A percentile compares a stretch with the other conserved stretches of the same genome.
Evolutionary conservation across 1,140 invertebrate genomes (phyloP).

Genomic region (Manduca sexta): DNA sequence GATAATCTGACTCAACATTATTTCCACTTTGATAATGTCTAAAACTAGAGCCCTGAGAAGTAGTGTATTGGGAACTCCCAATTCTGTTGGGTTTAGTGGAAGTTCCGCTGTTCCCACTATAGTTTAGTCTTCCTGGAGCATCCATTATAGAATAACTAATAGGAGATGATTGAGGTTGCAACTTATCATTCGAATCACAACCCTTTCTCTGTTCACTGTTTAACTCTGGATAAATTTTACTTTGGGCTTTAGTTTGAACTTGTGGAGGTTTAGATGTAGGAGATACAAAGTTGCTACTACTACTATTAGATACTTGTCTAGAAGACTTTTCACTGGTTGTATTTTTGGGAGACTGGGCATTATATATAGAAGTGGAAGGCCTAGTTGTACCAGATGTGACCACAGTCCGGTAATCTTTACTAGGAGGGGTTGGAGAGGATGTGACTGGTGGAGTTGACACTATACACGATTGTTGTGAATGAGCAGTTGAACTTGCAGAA

Average conservation of each 20-base stretch:
- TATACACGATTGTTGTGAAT: constrained; percentile 80
- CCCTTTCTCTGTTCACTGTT: constrained; percentile 71
- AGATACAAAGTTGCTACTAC: constrained; percentile 69
- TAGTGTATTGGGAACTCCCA: constrained; percentile 53
- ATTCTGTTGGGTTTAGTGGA: constrained; percentile 60
- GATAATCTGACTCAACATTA: constrained; percentile 77
- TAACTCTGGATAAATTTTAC: constrained; percentile 80
- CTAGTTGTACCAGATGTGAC: constrained; percentile 57
- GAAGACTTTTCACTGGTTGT: constrained; percentile 56
- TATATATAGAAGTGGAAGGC: constrained; percentile 63
- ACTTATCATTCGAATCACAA: constrained; percentile 70
- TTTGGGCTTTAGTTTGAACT: constrained; percentile 80
- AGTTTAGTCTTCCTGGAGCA: constrained; percentile 75
- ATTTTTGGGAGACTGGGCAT: constrained; percentile 71
- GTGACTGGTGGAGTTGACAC: constrained; percentile 77
- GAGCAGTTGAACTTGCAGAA: constrained; percentile 71
- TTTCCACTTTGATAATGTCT: constrained; percentile 76
- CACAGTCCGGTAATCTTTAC: constrained; percentile 78
- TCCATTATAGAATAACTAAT: constrained; percentile 86
- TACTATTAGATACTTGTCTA: constrained; percentile 37
- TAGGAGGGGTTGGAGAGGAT: constrained; percentile 65
- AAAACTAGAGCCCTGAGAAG: constrained; percentile 70
- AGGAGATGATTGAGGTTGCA: constrained; percentile 80
- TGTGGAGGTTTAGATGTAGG: constrained; percentile 73
- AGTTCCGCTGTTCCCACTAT: constrained; percentile 69